A percentile compares a stretch with the other conserved stretches of the same genome.
phyloP scores from a whole-genome alignment of 2,113 vertebrate species.

The Turnix velox region DNA sequence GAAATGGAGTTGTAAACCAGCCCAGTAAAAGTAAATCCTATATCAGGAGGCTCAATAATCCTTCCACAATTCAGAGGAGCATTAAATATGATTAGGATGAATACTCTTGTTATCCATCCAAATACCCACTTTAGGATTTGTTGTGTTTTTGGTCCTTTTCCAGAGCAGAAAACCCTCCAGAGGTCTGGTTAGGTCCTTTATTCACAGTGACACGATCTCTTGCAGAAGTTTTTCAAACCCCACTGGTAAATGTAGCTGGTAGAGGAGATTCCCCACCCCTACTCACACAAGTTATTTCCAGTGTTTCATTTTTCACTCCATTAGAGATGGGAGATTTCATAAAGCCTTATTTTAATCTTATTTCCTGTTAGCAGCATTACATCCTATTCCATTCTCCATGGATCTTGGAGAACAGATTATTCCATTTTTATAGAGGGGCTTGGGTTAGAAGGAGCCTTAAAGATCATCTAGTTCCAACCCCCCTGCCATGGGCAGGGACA shows the following conservation, averaged over 20 bases:
- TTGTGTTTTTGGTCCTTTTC: neutral
- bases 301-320: neutral
- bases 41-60: neutral
- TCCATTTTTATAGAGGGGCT: too few species aligned
- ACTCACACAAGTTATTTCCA: neutral
- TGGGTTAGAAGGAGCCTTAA: too few species aligned
- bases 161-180: neutral
- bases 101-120: neutral
- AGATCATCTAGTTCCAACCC: too few species aligned
- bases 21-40: neutral
- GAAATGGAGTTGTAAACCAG: neutral
- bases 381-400: too few species aligned
- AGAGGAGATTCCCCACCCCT: neutral
- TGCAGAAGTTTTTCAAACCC: neutral
- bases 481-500: too few species aligned
- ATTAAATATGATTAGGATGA: neutral
- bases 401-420: neutral
- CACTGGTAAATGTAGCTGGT: neutral
- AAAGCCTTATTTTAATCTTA: neutral
- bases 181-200: neutral
- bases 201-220: neutral
- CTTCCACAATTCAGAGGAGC: neutral
- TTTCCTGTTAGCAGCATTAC: neutral
- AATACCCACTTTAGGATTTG: neutral
- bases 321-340: neutral